phyloP scores from a whole-genome alignment of 2,888 invertebrate species.

The Drosophila borborema region DNA sequence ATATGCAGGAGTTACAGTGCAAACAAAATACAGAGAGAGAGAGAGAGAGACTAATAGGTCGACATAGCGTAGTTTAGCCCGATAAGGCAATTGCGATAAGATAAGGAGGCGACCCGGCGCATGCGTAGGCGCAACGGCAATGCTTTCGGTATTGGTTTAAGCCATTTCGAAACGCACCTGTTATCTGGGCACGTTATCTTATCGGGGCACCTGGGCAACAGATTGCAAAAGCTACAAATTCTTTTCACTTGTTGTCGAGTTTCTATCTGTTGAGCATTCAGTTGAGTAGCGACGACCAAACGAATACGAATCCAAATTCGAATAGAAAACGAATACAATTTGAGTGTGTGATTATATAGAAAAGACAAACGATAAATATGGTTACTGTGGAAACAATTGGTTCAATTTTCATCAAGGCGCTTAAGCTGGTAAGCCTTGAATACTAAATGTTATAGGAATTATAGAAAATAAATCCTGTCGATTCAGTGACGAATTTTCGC shows the following conservation, averaged over 20 bases:
- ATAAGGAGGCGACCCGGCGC: constrained; percentile 29
- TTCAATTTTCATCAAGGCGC: constrained; percentile 91
- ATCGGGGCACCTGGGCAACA: constrained; percentile 37
- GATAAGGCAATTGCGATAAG: constrained; percentile 47
- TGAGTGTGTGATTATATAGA: constrained; percentile 10
- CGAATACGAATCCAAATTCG: constrained; percentile 48
- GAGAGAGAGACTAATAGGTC: constrained; percentile 10
- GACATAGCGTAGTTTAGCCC: constrained; percentile 11
- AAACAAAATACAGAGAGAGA: neutral
- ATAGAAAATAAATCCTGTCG: neutral
- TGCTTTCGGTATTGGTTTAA: constrained; percentile 43
- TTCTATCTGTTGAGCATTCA: constrained; percentile 61
- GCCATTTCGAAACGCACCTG: constrained; percentile 67
- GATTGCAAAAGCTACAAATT: constrained; percentile 79
- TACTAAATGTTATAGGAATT: neutral
- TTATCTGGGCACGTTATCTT: constrained; percentile 54
- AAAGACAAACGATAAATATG: constrained; percentile 86
- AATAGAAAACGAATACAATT: constrained; percentile 20
- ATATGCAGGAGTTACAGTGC: constrained; percentile 8
- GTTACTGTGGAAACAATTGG: constrained; percentile 93
- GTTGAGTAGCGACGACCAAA: constrained; percentile 77
- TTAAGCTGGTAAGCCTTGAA: constrained; percentile 89
- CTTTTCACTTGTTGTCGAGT: constrained; percentile 28
- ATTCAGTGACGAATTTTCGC: neutral
- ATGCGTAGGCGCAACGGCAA: constrained; percentile 47